Percentiles rank a stretch among this genome's conserved stretches.
These are phyloP conservation scores for Odocoileus hemionus DNA, from an alignment of 2,113 vertebrate species.

Conservation along the genomic window DNA sequence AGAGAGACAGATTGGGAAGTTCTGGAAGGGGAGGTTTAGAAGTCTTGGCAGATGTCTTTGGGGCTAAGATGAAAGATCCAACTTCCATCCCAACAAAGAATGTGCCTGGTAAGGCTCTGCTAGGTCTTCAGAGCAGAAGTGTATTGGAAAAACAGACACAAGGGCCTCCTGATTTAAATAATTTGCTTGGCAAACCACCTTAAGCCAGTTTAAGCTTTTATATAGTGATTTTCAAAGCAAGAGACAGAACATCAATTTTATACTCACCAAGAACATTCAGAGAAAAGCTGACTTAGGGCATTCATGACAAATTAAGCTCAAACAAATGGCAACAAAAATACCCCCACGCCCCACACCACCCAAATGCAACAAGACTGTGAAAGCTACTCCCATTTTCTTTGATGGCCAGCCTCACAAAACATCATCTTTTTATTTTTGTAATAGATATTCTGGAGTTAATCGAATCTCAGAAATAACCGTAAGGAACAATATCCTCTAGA, in stretches of 20 bases:
- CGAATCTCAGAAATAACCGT: not conserved
- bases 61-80: not conserved
- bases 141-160: not conserved
- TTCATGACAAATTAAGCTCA: not conserved
- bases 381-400: not conserved
- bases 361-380: not conserved
- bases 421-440: not conserved
- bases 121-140: not conserved
- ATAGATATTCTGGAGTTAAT: not conserved
- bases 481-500: not conserved
- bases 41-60: not conserved
- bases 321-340: not conserved
- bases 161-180: not conserved
- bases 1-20: not conserved
- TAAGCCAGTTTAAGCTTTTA: not conserved
- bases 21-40: not conserved
- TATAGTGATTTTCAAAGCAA: not conserved
- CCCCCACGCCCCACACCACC: accelerated
- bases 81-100: accelerated
- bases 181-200: not conserved
- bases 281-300: not conserved
- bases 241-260: not conserved
- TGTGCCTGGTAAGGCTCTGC: not conserved
- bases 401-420: not conserved
- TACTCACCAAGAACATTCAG: not conserved